phyloP scores from a whole-genome alignment of 2,113 vertebrate genomes.

The Uria aalge region DNA sequence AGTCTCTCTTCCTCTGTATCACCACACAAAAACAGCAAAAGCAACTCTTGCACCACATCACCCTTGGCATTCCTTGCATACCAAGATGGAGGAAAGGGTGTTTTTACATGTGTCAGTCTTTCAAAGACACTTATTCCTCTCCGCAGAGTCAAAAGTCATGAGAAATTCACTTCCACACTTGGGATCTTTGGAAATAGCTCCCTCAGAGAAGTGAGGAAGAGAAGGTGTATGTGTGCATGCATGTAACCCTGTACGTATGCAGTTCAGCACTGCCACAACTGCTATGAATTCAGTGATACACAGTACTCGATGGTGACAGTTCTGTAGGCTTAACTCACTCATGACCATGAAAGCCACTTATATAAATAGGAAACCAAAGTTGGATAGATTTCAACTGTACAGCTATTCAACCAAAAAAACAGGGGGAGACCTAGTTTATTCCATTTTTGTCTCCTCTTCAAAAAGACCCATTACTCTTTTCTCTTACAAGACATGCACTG shows the following conservation, averaged over 20 bases:
- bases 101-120: background rate
- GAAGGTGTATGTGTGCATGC: too few relatives aligned
- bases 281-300: background rate
- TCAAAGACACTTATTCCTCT: background rate
- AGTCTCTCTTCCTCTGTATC: background rate
- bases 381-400: background rate
- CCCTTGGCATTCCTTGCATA: background rate
- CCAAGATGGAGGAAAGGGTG: background rate
- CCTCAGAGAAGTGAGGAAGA: background rate
- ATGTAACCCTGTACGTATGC: background rate
- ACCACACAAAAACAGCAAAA: background rate
- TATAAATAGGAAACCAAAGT: background rate
- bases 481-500: background rate
- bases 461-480: background rate
- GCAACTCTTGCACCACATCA: background rate
- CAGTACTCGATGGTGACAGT: background rate
- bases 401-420: background rate
- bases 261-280: background rate
- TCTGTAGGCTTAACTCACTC: background rate
- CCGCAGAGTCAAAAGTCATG: background rate
- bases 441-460: background rate
- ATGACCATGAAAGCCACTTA: background rate
- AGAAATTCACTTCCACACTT: background rate
- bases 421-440: background rate
- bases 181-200: slow-evolving; percentile 7